phyloP scores from a whole-genome alignment of 1,140 invertebrate species.

The Drosophila orena region DNA sequence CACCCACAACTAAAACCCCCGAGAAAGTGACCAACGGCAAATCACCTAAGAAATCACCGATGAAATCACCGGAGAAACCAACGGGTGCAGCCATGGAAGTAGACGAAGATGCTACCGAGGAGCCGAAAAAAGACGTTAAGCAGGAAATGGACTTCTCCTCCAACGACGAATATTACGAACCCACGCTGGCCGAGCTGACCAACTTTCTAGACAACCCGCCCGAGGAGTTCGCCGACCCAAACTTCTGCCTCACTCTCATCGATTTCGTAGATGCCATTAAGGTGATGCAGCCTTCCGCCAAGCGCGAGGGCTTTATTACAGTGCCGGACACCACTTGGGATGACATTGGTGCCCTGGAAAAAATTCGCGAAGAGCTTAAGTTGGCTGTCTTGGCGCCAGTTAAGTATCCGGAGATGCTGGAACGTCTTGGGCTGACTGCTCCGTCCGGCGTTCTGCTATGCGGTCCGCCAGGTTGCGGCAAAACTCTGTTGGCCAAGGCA shows the following conservation, averaged over 20 bases:
- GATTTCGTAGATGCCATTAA: conserved; percentile 93
- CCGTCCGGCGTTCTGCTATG: conserved; percentile 96
- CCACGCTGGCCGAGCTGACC: conserved; percentile 83
- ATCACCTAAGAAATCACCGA: neutral
- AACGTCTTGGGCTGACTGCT: conserved; percentile 90
- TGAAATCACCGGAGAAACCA: conserved; percentile 3
- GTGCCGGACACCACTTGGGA: conserved; percentile 99
- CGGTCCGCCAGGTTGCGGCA: conserved; percentile 97
- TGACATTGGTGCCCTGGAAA: conserved; percentile 96
- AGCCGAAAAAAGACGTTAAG: neutral
- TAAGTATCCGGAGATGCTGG: conserved; percentile 92
- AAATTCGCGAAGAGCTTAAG: conserved; percentile 95
- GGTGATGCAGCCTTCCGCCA: conserved; percentile 95
- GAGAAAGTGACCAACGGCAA: conserved; percentile 52
- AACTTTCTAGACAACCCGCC: conserved; percentile 86
- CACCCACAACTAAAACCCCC: neutral
- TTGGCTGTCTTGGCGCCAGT: conserved; percentile 97
- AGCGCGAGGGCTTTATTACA: conserved; percentile 98
- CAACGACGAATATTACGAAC: conserved; percentile 63
- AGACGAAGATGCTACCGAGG: conserved; percentile 12
- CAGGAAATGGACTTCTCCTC: neutral
- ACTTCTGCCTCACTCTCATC: conserved; percentile 89
- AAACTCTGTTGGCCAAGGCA: conserved; percentile 96
- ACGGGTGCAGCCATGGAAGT: conserved; percentile 49
- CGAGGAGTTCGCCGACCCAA: conserved; percentile 72